These are phyloP conservation scores for Nesoenas mayeri DNA, from an alignment of 2,113 vertebrate species.

Conservation along the genomic window DNA sequence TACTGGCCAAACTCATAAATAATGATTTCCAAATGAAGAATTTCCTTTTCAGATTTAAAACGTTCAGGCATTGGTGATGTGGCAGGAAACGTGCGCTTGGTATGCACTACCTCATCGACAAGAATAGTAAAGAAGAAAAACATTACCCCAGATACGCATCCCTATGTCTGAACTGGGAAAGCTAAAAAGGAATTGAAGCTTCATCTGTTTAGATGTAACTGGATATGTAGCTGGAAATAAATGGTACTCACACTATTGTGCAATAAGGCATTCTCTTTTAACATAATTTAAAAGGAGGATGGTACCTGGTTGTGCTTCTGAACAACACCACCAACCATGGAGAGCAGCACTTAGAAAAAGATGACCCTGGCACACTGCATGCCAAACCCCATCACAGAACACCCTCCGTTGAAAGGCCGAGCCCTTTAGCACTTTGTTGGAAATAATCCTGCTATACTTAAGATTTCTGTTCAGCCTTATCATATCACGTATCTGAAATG, in stretches of 20 bases:
- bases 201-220: not conserved
- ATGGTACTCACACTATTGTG: not conserved
- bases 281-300: not conserved
- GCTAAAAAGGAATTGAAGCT: not conserved
- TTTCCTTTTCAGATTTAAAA: not conserved
- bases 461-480: constrained; percentile 31
- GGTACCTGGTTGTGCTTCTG: not conserved
- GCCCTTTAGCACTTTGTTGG: not conserved
- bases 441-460: not conserved
- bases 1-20: not conserved
- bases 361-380: fast-evolving
- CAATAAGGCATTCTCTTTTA: not conserved
- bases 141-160: not conserved
- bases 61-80: not conserved
- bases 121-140: not conserved
- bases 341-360: not conserved
- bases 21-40: not conserved
- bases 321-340: fast-evolving
- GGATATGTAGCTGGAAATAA: not conserved
- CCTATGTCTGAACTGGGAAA: not conserved
- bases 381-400: not conserved
- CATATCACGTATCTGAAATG: not conserved
- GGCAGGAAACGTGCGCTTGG: not conserved
- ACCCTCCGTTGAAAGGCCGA: fast-evolving
- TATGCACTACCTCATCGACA: not conserved